Base-by-base conservation (phyloP, 2,797 vertebrate species). In the Gallinago stenura region DNA sequence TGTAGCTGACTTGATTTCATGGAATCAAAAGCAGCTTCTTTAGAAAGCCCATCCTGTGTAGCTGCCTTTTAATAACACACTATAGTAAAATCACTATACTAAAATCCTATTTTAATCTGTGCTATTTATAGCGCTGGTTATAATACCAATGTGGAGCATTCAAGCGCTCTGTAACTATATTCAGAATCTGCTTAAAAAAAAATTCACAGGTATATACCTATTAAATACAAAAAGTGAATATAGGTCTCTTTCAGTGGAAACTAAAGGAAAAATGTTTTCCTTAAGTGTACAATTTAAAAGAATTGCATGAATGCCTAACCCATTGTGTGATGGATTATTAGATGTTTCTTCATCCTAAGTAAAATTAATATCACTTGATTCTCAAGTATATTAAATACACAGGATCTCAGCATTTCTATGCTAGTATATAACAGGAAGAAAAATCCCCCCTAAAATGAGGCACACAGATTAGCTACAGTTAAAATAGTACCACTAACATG, bases 21-120 rank as follows among this genome's bases (percentile, higher is more conserved):
- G 15, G 19, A 68, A 62, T 76, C 35, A 65, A 83, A 37, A 46
- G 46, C 43, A 83, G 45, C 35, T 81, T 94, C 61, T 78, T 60
- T 56, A 65, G 22, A 93, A 39, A 39, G 19, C 12, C 46, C 28
- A 37, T 61, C 72, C 24, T 77, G 58, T 76, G 69, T 73, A 89
- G 75, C 62, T 72, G 45, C 18, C 39, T 92, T 89, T 96, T 90
- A 93, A 71, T 84, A 93, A 80, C 33, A 82, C 3, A 80, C 20
- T 75, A 21, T 5, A 69, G 73, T 70, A 93, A 93, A 88, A 72
- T 65, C 30, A 82, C 20, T 75, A 21, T 5, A 69, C 71, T 70
- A 93, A 93, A 88, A 72, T 65, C 30, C 10, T 78, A 22, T 85
- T 83, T 81, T 76, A 57, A 90, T 88, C 51, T 45, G 20, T 48